Conservation (phyloP, 2,113 vertebrate genomes). For the Clarias batrachus region DNA sequence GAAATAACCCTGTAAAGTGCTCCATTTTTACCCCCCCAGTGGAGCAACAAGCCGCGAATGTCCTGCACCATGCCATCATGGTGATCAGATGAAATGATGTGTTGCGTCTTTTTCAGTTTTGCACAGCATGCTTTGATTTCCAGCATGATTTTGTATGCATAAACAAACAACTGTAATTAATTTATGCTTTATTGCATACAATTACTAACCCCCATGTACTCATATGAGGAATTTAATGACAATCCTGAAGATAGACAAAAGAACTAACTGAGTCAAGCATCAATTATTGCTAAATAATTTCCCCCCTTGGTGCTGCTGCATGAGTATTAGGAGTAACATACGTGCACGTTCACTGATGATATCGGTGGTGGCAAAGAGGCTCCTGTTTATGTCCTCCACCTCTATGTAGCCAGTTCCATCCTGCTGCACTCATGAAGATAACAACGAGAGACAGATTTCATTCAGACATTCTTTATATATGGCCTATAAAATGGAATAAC, state of each 20-base stretch:
- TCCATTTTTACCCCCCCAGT: background rate
- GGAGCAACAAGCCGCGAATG: background rate
- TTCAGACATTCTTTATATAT: constrained; percentile 31
- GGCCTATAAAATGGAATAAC: constrained; percentile 35
- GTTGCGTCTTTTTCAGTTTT: background rate
- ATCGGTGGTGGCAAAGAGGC: constrained; percentile 40
- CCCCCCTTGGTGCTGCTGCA: background rate
- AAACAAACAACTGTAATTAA: constrained; percentile 24
- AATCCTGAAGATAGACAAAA: constrained; percentile 19
- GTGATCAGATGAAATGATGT: background rate
- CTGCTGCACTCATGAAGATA: constrained; percentile 26
- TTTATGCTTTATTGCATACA: background rate
- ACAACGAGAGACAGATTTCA: constrained; percentile 25
- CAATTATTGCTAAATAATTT: background rate
- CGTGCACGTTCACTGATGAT: constrained; percentile 14
- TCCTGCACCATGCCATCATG: background rate
- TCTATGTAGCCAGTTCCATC: constrained; percentile 9
- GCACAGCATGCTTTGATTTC: background rate
- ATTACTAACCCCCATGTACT: background rate
- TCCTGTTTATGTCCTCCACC: constrained; percentile 41
- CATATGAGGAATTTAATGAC: background rate
- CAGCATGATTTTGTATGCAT: background rate
- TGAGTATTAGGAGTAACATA: background rate
- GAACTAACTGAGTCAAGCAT: constrained; percentile 2
- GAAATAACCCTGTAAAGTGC: constrained; percentile 3